A percentile compares a stretch with the other conserved stretches of the same genome.
Conservation (phyloP, 2,888 invertebrate species). For the Nymphalis polychloros region DNA sequence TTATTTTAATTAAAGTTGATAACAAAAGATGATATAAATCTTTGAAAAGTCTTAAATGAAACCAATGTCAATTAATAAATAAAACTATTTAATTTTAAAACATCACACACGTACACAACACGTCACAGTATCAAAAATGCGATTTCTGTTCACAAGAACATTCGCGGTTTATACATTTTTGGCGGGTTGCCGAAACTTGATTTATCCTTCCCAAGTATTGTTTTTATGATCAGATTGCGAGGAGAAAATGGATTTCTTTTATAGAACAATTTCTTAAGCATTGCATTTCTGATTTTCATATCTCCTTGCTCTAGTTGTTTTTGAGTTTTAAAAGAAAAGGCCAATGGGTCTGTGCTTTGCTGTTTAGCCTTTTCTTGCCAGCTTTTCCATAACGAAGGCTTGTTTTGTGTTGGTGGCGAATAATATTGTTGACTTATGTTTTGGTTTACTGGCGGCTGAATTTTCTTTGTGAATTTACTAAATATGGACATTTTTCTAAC, state of each 20-base stretch:
- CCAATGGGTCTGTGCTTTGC: conserved; percentile 46
- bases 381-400: conserved; percentile 53
- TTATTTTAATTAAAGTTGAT: no score
- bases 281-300: conserved; percentile 58
- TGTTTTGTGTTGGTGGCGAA: conserved; percentile 32
- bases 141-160: conserved; percentile 55
- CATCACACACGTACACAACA: conserved; percentile 12
- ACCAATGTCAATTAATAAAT: background rate
- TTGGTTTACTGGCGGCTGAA: conserved; percentile 42
- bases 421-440: conserved; percentile 17
- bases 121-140: conserved; percentile 29
- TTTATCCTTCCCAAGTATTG: conserved; percentile 65
- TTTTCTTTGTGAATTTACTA: conserved; percentile 57
- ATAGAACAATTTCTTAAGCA: conserved; percentile 66
- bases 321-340: conserved; percentile 56
- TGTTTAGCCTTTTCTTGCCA: conserved; percentile 52
- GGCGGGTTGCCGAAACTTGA: conserved; percentile 60
- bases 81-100: conserved; percentile 3
- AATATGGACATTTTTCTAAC: conserved; percentile 65
- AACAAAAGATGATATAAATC: background rate
- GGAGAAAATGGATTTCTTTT: conserved; percentile 73
- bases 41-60: background rate
- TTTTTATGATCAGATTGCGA: conserved; percentile 61
- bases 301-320: conserved; percentile 60
- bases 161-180: conserved; percentile 51